A percentile compares a stretch with the other conserved stretches of the same genome.
phyloP scores from a whole-genome alignment of 2,113 vertebrate genomes.

The Scartelaos histophorus region DNA sequence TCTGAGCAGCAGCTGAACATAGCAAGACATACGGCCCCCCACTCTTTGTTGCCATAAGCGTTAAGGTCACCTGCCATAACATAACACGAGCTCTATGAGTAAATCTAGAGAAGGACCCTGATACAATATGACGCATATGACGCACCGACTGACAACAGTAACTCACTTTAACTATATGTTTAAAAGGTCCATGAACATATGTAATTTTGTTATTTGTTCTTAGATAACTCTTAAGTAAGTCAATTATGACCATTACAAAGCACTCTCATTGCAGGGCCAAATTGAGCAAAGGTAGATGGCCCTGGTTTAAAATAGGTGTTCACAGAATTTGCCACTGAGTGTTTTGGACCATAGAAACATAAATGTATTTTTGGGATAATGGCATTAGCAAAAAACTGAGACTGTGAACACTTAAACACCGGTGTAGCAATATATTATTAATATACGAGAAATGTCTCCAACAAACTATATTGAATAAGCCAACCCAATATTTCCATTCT shows the following conservation, averaged over 20 bases:
- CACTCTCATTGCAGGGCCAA: not conserved
- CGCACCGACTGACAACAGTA: not conserved
- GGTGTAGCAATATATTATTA: no score
- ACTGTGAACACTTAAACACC: no score
- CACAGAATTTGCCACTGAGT: not conserved
- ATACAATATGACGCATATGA: not conserved
- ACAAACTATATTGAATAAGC: no score
- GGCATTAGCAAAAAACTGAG: no score
- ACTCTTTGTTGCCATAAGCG: slow-evolving; percentile 10
- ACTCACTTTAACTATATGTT: not conserved
- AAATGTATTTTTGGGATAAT: no score
- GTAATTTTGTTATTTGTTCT: slow-evolving; percentile 4
- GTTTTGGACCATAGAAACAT: no score
- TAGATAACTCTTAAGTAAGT: not conserved
- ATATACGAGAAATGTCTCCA: no score
- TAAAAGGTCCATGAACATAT: not conserved
- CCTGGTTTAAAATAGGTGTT: not conserved
- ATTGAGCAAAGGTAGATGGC: not conserved
- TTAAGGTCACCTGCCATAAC: slow-evolving; percentile 44
- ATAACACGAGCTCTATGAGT: slow-evolving; percentile 7
- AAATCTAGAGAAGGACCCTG: not conserved
- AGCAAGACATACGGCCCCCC: not conserved
- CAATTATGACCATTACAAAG: slow-evolving; percentile 2
- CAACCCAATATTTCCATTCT: no score
- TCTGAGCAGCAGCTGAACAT: not conserved